Evolutionary conservation across 2,797 vertebrate species (phyloP).

Genomic region (Syngnathus rostellatus): DNA sequence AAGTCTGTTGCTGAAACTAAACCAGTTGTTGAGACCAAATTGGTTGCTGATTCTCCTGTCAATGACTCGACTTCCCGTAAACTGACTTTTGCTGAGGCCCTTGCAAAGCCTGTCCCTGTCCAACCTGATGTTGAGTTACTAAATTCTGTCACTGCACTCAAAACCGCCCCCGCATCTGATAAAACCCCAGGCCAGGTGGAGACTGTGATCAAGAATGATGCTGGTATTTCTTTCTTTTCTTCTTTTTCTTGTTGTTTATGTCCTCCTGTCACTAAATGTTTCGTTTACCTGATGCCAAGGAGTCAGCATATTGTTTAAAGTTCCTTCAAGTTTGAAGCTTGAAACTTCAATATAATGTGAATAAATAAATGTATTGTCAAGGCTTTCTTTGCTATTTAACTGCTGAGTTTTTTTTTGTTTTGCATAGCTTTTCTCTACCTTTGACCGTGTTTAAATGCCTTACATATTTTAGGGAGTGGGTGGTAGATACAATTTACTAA

Average conservation of each 20-base stretch:
- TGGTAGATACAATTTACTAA: neutral
- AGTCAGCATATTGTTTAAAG: neutral
- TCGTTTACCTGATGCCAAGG: no score
- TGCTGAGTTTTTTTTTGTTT: neutral
- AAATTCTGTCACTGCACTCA: conserved; percentile 36
- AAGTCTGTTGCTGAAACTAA: conserved; percentile 9
- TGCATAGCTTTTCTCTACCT: neutral
- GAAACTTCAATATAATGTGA: neutral
- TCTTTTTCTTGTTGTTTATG: conserved; percentile 13
- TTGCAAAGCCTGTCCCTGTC: conserved; percentile 51
- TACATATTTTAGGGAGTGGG: neutral
- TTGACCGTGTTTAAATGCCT: neutral
- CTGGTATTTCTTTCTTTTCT: conserved; percentile 79
- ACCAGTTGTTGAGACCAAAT: neutral
- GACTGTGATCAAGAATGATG: conserved; percentile 84
- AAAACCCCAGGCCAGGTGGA: conserved; percentile 72
- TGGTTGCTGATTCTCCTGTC: conserved; percentile 20
- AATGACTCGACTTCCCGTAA: conserved; percentile 41
- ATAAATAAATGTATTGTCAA: neutral
- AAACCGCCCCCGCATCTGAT: conserved; percentile 50
- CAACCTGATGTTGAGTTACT: conserved; percentile 55
- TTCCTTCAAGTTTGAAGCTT: neutral
- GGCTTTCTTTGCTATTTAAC: neutral
- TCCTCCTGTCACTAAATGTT: neutral
- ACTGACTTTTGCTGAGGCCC: conserved; percentile 64